phyloP scores from a whole-genome alignment of 2,797 vertebrate genomes.

The Trachurus trachurus region DNA sequence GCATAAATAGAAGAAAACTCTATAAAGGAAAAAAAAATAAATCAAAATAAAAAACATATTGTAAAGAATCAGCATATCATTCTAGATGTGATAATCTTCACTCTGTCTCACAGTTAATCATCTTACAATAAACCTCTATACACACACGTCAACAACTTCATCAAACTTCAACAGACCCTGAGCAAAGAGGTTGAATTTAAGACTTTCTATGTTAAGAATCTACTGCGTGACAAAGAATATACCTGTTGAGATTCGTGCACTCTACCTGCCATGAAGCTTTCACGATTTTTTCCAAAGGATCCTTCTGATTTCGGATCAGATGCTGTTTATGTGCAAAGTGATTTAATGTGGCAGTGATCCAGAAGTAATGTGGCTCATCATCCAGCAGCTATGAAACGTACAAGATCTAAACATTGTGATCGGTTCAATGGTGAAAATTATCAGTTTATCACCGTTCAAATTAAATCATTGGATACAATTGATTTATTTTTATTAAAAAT shows the following conservation, averaged over 20 bases:
- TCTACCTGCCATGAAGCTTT: constrained; percentile 19
- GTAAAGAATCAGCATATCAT: constrained; percentile 43
- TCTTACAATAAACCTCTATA: constrained; percentile 65
- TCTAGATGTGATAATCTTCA: constrained; percentile 54
- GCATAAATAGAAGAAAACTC: constrained; percentile 29
- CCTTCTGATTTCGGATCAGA: constrained; percentile 37
- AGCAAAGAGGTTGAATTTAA: constrained; percentile 78
- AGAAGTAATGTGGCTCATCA: background rate
- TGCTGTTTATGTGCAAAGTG: constrained; percentile 1
- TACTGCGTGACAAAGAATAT: constrained; percentile 21
- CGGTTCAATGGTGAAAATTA: background rate
- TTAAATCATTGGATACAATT: background rate
- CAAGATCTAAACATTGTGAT: background rate
- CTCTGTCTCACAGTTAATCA: constrained; percentile 61
- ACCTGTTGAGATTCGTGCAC: constrained; percentile 48
- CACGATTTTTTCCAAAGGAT: background rate
- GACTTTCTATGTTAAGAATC: constrained; percentile 66
- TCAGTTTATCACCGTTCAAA: background rate
- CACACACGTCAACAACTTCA: constrained; percentile 39
- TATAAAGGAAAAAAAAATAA: constrained; percentile 15
- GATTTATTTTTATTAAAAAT: background rate
- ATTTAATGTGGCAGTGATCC: background rate
- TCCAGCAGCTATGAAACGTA: background rate
- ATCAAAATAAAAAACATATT: constrained; percentile 16
- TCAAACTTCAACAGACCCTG: constrained; percentile 78